Evolutionary conservation across 2,113 vertebrate species (phyloP).

Genomic region (Rhipidura dahli): DNA sequence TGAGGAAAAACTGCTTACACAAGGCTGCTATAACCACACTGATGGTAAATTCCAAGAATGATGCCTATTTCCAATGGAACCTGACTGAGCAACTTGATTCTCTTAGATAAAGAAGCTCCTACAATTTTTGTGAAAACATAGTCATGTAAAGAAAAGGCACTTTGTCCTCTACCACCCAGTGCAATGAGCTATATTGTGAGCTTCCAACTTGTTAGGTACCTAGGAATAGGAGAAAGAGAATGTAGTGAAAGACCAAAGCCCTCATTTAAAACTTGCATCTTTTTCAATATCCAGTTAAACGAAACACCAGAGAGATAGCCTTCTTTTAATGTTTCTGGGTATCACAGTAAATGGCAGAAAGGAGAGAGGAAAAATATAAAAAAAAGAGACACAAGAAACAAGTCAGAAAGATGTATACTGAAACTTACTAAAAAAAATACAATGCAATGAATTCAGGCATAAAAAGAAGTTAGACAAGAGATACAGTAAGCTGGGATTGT

Average conservation of each 20-base stretch:
- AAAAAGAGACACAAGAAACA: background rate
- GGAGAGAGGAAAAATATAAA: background rate
- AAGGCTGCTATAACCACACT: background rate
- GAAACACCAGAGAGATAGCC: background rate
- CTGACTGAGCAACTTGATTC: background rate
- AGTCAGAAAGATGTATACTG: background rate
- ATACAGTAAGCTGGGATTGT: background rate
- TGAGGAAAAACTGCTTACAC: background rate
- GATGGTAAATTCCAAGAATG: background rate
- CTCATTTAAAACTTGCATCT: background rate
- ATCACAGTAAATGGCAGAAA: background rate
- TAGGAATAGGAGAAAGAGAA: background rate
- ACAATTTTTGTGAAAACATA: background rate
- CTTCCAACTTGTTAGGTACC: background rate
- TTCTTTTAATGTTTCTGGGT: background rate
- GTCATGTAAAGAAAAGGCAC: background rate
- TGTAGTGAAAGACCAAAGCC: background rate
- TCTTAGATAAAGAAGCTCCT: background rate
- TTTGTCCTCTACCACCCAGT: background rate
- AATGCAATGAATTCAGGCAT: background rate
- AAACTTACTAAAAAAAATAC: background rate
- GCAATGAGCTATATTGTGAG: background rate
- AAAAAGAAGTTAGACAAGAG: background rate
- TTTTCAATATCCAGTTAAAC: background rate
- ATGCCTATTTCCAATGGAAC: background rate